phyloP scores from a whole-genome alignment of 2,888 invertebrate genomes.

The Phasia obesa region DNA sequence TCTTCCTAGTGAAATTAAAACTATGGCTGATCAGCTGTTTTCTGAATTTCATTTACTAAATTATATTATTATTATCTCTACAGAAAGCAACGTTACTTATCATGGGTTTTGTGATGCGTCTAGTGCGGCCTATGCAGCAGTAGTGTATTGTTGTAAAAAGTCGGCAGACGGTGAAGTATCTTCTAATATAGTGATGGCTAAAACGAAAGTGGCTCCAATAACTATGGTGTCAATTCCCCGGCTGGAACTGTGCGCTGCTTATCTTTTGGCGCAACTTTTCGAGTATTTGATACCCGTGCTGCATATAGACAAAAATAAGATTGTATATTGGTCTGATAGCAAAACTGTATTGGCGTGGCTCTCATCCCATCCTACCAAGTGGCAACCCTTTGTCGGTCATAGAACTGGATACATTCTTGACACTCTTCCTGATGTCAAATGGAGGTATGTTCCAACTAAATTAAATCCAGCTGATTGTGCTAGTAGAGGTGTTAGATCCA shows the following conservation, averaged over 20 bases:
- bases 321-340: conserved; percentile 45
- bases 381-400: conserved; percentile 23
- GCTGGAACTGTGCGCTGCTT: conserved; percentile 26
- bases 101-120: conserved; percentile 46
- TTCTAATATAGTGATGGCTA: no score
- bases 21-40: background rate
- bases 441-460: no score
- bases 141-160: conserved; percentile 36
- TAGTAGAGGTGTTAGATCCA: no score
- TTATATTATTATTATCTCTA: conserved; percentile 40
- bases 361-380: conserved; percentile 28
- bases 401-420: background rate
- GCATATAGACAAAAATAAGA: background rate
- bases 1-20: conserved; percentile 21
- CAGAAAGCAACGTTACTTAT: conserved; percentile 41
- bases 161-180: no score
- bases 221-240: conserved; percentile 39
- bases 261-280: conserved; percentile 10
- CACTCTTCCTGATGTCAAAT: no score
- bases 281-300: conserved; percentile 17
- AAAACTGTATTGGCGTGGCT: conserved; percentile 54
- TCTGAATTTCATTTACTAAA: conserved; percentile 29
- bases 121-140: conserved; percentile 39
- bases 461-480: no score
- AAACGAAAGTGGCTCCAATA: conserved; percentile 10